Conservation (phyloP, 2,113 vertebrate genomes). For the Eubucco bourcierii region DNA sequence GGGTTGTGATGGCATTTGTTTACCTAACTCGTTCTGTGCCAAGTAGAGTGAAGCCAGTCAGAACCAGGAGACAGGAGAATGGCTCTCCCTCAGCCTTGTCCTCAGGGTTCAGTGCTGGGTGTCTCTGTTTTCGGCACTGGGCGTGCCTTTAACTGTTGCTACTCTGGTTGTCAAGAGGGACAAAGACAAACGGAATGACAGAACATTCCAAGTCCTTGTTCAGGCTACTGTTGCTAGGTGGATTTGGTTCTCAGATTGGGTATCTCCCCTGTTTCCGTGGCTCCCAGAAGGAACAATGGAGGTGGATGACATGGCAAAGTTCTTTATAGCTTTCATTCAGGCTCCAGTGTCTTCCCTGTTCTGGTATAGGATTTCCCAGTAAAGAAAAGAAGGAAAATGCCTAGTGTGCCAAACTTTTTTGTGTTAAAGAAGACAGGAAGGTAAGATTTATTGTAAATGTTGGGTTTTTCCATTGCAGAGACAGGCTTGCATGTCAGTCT, state of each 20-base stretch:
- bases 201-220: not conserved
- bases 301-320: not conserved
- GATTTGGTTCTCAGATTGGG: not conserved
- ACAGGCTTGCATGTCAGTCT: not conserved
- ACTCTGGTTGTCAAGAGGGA: not conserved
- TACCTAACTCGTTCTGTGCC: not conserved
- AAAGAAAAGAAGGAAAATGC: not conserved
- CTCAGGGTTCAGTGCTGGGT: not conserved
- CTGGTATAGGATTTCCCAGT: not conserved
- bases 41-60: not conserved
- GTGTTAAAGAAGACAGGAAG: not conserved
- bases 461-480: not conserved
- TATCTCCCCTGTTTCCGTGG: not conserved
- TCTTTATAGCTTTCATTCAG: not conserved
- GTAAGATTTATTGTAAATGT: not conserved
- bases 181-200: not conserved
- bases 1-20: not conserved
- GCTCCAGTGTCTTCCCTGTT: not conserved
- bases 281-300: not conserved
- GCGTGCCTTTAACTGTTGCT: constrained; percentile 3
- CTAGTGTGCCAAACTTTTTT: not conserved
- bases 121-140: not conserved
- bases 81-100: not conserved
- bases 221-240: not conserved
- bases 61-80: not conserved